Evolutionary conservation across 2,797 vertebrate genomes (phyloP).

Genomic region (Astyanax mexicanus): DNA sequence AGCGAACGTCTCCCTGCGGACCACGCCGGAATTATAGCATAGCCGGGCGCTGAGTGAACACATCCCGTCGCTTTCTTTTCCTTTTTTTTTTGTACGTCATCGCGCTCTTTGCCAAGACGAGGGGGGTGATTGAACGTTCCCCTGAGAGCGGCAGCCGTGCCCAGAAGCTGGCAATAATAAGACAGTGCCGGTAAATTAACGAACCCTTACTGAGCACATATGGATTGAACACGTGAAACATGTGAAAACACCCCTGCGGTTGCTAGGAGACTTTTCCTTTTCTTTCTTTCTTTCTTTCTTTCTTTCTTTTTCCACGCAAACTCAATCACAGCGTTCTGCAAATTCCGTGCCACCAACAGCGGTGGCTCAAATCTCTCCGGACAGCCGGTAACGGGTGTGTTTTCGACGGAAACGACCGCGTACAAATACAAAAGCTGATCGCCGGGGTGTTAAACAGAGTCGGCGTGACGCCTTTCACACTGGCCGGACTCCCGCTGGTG

Average conservation of each 20-base stretch:
- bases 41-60: constrained; percentile 39
- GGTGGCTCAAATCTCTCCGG: background rate
- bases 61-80: constrained; percentile 43
- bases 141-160: constrained; percentile 28
- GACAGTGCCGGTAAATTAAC: constrained; percentile 30
- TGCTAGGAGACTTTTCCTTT: background rate
- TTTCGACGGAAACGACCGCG: background rate
- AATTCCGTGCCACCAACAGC: background rate
- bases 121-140: constrained; percentile 51
- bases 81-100: too few relatives aligned
- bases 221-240: background rate
- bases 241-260: background rate
- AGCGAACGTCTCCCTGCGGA: constrained; percentile 47
- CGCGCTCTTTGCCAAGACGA: constrained; percentile 39
- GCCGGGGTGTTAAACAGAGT: background rate
- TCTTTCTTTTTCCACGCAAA: background rate
- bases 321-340: background rate
- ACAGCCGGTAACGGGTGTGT: background rate
- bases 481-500: background rate
- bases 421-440: background rate
- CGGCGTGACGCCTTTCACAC: background rate
- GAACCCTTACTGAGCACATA: constrained; percentile 5
- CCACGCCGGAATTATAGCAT: constrained; percentile 48
- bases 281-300: too few relatives aligned
- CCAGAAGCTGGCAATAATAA: constrained; percentile 32